Evolutionary conservation across 2,113 vertebrate genomes (phyloP), one percentile per base, ranked within the genome.

Genomic region (Channa argus): DNA sequence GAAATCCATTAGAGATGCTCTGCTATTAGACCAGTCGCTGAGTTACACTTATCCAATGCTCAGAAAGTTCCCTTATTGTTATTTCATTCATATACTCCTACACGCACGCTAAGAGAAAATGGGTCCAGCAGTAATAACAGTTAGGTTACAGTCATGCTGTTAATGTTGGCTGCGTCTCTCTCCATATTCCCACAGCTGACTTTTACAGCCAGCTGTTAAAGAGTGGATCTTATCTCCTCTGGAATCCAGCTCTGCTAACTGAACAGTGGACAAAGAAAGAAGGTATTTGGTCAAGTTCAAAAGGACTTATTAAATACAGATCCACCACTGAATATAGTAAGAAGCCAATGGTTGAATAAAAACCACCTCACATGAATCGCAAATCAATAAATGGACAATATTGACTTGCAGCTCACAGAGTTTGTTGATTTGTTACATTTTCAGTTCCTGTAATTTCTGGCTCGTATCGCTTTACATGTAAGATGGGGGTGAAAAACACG

Each of bases 61-160:
- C 10, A n/a, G 24, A 38, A 15, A 61, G 24, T 52, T 14, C 14
- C 36, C 8, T 9, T 65, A 34, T 63, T 75, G 50, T 71, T 60
- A 10, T 49, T 37, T 65, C 43, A 61, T 49, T 63, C 34, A 36
- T 44, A 54, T 8, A 56, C 50, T 56, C 69, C 54, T 62, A 68
- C 77, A 68, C 80, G 45, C 66, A 53, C 38, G 36, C 38, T n/a
- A 8, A 38, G 36, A 60, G 43, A 45, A 60, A 60, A 64, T 34
- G 50, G 14, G 56, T 55, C 49, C 65, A 50, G 14, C 15, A 49
- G 11, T 67, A 50, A 38, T 7, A 43, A 14, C 79, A 49, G 4
- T 55, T 45, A 24, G 58, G 47, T 63, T 69, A 41, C 56, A 62
- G 73, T 55, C 58, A 56, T 45, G 8, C 8, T 34, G 49, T 38